phyloP scores from a whole-genome alignment of 2,888 invertebrate species.

The Lasioglossum pauxillum region DNA sequence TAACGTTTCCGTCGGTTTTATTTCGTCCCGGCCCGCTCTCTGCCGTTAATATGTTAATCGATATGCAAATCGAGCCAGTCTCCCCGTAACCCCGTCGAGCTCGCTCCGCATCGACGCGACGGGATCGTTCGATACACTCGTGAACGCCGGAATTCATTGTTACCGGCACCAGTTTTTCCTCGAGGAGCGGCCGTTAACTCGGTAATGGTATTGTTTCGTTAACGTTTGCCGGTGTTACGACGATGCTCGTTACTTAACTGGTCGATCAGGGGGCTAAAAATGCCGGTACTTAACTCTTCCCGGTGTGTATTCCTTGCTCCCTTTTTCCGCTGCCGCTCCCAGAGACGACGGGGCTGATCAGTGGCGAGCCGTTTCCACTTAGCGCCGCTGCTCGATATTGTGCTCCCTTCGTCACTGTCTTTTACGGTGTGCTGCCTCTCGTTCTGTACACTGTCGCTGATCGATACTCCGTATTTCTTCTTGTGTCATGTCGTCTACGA shows the following conservation, averaged over 20 bases:
- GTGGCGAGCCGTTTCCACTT: slow-evolving; percentile 16
- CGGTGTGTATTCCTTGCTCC: neutral
- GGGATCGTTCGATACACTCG: slow-evolving; percentile 21
- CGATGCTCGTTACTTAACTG: slow-evolving; percentile 13
- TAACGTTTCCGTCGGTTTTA: slow-evolving; percentile 38
- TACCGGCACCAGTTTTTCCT: slow-evolving; percentile 5
- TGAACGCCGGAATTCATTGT: slow-evolving; percentile 21
- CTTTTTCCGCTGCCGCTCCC: neutral
- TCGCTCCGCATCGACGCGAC: slow-evolving; percentile 21
- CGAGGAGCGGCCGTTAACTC: neutral
- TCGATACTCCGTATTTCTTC: neutral
- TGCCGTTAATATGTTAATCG: slow-evolving; percentile 63
- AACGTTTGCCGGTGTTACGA: slow-evolving; percentile 17
- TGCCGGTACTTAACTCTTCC: slow-evolving; percentile 9
- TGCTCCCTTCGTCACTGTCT: neutral
- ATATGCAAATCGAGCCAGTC: slow-evolving; percentile 42
- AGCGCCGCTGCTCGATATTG: neutral
- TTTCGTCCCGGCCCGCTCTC: neutral
- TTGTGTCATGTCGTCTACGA: neutral
- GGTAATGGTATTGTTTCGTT: slow-evolving; percentile 11
- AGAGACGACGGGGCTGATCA: neutral
- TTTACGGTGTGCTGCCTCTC: neutral
- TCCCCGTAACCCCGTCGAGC: slow-evolving; percentile 6
- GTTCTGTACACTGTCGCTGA: neutral
- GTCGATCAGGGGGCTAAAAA: neutral